These are phyloP conservation scores for Nothura maculosa DNA, from an alignment of 2,797 vertebrate species.

Conservation along the genomic window DNA sequence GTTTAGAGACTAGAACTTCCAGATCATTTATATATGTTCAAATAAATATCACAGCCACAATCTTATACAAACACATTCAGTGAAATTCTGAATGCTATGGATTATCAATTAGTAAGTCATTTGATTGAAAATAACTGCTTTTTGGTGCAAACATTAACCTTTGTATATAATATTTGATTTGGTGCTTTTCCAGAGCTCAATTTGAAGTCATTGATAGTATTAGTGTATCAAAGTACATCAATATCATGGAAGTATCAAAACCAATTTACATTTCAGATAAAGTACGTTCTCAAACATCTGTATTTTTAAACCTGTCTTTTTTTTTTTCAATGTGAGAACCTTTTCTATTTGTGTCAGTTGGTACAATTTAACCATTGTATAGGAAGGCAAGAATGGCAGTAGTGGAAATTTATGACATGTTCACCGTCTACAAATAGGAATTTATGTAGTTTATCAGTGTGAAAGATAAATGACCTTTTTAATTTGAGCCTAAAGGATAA, in stretches of 20 bases:
- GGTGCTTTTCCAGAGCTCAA: background rate
- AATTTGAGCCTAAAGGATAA: background rate
- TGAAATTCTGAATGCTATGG: background rate
- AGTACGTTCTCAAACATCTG: background rate
- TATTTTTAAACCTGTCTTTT: no score
- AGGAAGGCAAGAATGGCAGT: background rate
- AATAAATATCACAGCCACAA: background rate
- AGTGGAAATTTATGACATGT: background rate
- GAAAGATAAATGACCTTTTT: background rate
- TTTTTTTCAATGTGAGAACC: background rate
- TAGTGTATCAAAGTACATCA: background rate
- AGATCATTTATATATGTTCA: background rate
- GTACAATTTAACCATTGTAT: background rate
- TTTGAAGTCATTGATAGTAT: background rate
- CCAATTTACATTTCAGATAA: background rate
- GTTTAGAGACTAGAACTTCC: background rate
- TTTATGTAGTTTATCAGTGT: background rate
- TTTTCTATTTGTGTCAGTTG: background rate
- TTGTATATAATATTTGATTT: background rate
- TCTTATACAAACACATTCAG: background rate
- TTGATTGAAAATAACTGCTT: background rate
- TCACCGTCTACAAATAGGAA: background rate
- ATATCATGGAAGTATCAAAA: background rate
- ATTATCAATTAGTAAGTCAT: background rate
- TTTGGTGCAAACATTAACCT: background rate